phyloP scores from a whole-genome alignment of 2,113 vertebrate species.

The Gasterosteus nipponicus region DNA sequence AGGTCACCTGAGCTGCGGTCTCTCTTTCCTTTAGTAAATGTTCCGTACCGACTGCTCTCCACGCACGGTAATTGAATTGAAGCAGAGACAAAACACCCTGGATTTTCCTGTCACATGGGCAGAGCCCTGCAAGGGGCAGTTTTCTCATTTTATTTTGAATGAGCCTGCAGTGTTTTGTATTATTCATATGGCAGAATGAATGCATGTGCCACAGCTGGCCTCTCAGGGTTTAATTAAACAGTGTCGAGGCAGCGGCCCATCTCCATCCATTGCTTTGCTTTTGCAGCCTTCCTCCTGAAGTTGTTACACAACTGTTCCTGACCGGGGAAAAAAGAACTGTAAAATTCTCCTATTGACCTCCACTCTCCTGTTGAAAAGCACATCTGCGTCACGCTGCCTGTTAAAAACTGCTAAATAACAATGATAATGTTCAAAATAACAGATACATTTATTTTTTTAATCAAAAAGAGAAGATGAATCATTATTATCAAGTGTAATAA shows the following conservation, averaged over 20 bases:
- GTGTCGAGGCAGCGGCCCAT: slow-evolving; percentile 67
- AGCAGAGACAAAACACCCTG: slow-evolving; percentile 40
- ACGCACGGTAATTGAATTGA: slow-evolving; percentile 34
- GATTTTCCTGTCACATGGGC: slow-evolving; percentile 52
- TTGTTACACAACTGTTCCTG: slow-evolving; percentile 56
- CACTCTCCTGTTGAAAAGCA: slow-evolving; percentile 28
- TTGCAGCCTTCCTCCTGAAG: slow-evolving; percentile 44
- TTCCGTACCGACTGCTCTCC: slow-evolving; percentile 11
- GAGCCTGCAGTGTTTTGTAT: slow-evolving; percentile 75
- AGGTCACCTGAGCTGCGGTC: slow-evolving; percentile 21
- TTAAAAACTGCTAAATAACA: slow-evolving; percentile 23
- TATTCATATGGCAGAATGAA: slow-evolving; percentile 73
- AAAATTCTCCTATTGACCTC: slow-evolving; percentile 59
- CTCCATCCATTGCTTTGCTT: slow-evolving; percentile 58
- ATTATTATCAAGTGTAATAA: background rate
- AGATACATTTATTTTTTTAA: background rate
- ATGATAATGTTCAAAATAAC: background rate
- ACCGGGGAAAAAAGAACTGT: slow-evolving; percentile 15
- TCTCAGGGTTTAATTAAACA: slow-evolving; percentile 78
- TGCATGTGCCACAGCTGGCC: slow-evolving; percentile 74
- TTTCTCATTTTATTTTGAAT: slow-evolving; percentile 69
- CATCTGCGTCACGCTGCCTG: slow-evolving; percentile 43
- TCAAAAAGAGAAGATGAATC: background rate
- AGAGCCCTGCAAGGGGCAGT: slow-evolving; percentile 49
- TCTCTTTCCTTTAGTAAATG: background rate